Evolutionary conservation across 53 echinoderm and acorn worm genomes (phyloP), one percentile per base, ranked within the genome.

Genomic region (Astropecten irregularis): DNA sequence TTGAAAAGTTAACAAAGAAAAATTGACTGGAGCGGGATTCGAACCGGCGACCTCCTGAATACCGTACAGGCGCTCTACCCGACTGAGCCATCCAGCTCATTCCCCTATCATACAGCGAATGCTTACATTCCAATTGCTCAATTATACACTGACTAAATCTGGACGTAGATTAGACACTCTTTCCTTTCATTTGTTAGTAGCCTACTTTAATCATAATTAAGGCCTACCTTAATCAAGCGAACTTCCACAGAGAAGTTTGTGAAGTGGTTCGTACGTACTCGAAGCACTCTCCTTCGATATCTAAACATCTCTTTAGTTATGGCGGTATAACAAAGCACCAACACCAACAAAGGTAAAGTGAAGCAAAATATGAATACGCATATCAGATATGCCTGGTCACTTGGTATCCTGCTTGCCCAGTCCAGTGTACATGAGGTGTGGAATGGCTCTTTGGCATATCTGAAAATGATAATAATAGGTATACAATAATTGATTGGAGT

Each of bases 371-470:
- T 30, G 10, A 79, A 66, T 21, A 72, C 42, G 65, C 77, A 68
- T 32, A 69, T 39, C 55, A 90, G 48, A 35, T 87, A 93, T 9
- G 66, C 40, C 26, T 76, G 53, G 31, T 84, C 74, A 19, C 10
- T 18, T 29, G 69, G 36, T 11, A 33, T 26, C 42, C 34, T 38
- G 27, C 77, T 83, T 28, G 39, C 65, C 84, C 90, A 93, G 19
- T 83, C 84, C 2, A 93, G 39, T 4, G 93, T 90, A 26, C 93
- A 93, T 16, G 93, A 84, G 18, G 79, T 47, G 14, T 44, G 49
- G 47, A 87, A 93, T 2, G 77, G 90, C 71, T 93, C 93, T 18
- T 76, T 70, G 6, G 56, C 55, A 66, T 93, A 93, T 2, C 93
- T 93, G 35, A 15, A 42, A 82, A 42, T 11, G 42, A 11, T 6